phyloP scores from a whole-genome alignment of 2,797 vertebrate species.

The Odontamblyopus lacepedii region DNA sequence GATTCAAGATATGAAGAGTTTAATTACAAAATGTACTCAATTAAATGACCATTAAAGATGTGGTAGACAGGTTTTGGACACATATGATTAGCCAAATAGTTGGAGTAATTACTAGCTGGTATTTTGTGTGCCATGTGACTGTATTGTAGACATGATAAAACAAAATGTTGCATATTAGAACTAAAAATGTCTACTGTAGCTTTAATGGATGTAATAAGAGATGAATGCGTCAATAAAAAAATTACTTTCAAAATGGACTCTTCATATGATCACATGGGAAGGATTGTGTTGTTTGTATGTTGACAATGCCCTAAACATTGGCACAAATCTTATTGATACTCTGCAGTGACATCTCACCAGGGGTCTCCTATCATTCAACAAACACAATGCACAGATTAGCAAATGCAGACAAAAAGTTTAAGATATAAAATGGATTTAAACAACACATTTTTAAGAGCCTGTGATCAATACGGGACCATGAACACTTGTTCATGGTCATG shows the following conservation, averaged over 20 bases:
- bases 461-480: too few species aligned
- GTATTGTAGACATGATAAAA: neutral
- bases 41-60: neutral
- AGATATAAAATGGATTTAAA: too few species aligned
- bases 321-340: too few species aligned
- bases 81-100: neutral
- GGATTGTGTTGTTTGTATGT: slow-evolving; percentile 20
- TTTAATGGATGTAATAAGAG: neutral
- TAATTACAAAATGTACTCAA: slow-evolving; percentile 24
- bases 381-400: too few species aligned
- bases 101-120: neutral
- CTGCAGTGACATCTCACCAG: too few species aligned
- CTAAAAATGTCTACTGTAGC: neutral
- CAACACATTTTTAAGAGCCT: too few species aligned
- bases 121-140: neutral
- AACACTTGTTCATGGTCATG: too few species aligned
- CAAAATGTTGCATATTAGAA: neutral
- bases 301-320: neutral
- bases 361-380: too few species aligned
- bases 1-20: slow-evolving; percentile 48
- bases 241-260: slow-evolving; percentile 39
- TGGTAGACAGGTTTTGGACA: neutral
- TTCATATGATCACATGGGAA: slow-evolving; percentile 56
- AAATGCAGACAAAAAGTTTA: too few species aligned
- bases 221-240: neutral